Evolutionary conservation across 2,113 vertebrate genomes (phyloP).

Genomic region (Paracyprichromis sp.): DNA sequence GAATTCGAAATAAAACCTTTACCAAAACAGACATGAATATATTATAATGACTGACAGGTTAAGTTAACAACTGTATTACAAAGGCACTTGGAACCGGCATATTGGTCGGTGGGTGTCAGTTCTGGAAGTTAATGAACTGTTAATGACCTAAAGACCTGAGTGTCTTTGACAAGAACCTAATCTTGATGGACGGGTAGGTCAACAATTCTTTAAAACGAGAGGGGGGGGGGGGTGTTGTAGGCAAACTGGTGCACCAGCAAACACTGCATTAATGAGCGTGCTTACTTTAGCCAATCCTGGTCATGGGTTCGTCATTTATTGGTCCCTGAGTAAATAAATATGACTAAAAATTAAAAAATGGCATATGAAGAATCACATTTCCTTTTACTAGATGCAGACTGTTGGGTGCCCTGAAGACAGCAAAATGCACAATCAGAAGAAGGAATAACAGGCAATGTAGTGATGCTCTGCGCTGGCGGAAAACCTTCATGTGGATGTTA

Average conservation of each 20-base stretch:
- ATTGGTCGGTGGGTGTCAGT: neutral
- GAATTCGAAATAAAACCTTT: neutral
- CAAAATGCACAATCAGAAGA: neutral
- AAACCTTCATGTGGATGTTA: neutral
- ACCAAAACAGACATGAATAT: neutral
- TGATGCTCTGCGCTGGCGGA: rapidly evolving
- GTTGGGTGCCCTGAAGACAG: rapidly evolving
- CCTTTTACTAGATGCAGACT: neutral
- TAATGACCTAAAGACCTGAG: neutral
- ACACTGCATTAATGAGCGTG: neutral
- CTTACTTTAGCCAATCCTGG: neutral
- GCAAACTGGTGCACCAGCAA: neutral
- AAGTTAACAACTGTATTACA: neutral
- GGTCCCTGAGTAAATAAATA: neutral
- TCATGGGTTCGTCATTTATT: rapidly evolving
- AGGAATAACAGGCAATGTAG: neutral
- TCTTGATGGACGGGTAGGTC: neutral
- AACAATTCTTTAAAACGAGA: rapidly evolving
- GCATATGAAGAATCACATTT: rapidly evolving
- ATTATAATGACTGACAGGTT: neutral
- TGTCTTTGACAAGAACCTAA: neutral
- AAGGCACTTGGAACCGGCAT: rapidly evolving
- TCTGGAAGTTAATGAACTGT: neutral
- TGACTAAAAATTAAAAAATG: neutral
- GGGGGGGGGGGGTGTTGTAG: rapidly evolving